phyloP scores from a whole-genome alignment of 1,140 invertebrate genomes.

The Anoplolepis gracilipes region DNA sequence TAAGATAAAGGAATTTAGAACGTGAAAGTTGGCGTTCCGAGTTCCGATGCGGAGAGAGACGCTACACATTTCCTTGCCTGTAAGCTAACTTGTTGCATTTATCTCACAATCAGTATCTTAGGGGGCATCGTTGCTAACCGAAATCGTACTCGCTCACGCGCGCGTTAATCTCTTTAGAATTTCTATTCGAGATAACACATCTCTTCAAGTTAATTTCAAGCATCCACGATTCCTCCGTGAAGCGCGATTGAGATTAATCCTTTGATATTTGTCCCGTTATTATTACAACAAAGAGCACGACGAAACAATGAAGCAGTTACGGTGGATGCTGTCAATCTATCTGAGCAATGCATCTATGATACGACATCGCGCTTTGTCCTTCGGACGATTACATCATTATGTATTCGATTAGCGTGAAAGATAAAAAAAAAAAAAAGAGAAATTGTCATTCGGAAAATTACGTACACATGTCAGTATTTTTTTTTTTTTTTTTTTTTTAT shows the following conservation, averaged over 20 bases:
- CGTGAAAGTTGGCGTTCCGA: conserved; percentile 44
- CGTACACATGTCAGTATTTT: too few species aligned
- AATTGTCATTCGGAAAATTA: neutral
- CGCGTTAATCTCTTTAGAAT: neutral
- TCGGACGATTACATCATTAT: neutral
- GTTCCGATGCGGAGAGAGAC: conserved; percentile 34
- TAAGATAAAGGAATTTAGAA: conserved; percentile 36
- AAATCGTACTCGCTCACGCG: neutral
- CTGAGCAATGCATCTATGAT: conserved; percentile 17
- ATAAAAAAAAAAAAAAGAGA: conserved; percentile 3
- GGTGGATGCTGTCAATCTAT: neutral
- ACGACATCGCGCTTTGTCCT: neutral
- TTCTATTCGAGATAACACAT: neutral
- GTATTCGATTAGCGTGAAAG: neutral
- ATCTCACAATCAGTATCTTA: neutral
- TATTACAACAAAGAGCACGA: conserved; percentile 38
- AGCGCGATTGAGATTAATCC: conserved; percentile 7
- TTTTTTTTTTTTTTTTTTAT: too few species aligned
- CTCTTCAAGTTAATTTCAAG: conserved; percentile 18
- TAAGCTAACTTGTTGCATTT: neutral
- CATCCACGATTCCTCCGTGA: neutral
- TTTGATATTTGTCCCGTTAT: conserved; percentile 56
- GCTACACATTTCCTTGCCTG: neutral
- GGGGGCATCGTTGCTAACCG: neutral
- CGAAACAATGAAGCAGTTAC: conserved; percentile 54